These are phyloP conservation scores for Pyrocoelia pectoralis DNA, from an alignment of 2,888 invertebrate genomes.

Conservation along the genomic window DNA sequence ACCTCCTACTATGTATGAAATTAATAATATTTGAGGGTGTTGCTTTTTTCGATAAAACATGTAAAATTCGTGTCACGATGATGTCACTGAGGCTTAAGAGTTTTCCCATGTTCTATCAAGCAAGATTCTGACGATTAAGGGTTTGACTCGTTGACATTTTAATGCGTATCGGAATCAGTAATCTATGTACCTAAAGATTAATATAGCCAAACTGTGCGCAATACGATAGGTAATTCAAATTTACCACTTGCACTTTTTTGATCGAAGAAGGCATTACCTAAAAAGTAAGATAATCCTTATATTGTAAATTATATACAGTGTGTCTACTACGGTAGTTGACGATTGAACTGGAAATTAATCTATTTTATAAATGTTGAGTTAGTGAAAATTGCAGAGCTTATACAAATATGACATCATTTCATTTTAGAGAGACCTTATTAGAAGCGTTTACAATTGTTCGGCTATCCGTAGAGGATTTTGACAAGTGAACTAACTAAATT, in stretches of 20 bases:
- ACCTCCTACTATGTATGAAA: constrained; percentile 8
- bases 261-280: neutral
- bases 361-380: too few species aligned
- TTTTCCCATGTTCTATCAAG: constrained; percentile 25
- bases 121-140: constrained; percentile 17
- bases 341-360: too few species aligned
- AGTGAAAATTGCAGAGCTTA: too few species aligned
- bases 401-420: too few species aligned
- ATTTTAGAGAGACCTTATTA: too few species aligned
- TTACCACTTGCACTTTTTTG: neutral
- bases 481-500: too few species aligned
- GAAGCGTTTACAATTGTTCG: too few species aligned
- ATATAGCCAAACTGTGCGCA: neutral
- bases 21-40: constrained; percentile 6
- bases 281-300: too few species aligned
- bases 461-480: too few species aligned
- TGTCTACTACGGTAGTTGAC: neutral
- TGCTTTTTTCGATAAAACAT: constrained; percentile 24
- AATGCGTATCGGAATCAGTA: neutral
- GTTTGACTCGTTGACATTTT: constrained; percentile 14
- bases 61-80: constrained; percentile 20
- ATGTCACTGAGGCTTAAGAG: constrained; percentile 28
- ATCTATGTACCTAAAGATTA: neutral
- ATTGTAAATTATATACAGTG: neutral
- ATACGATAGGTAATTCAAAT: neutral